These are phyloP conservation scores for Sinodicranocentrus sp. DNA, from an alignment of 2,888 invertebrate genomes.

Conservation along the genomic window DNA sequence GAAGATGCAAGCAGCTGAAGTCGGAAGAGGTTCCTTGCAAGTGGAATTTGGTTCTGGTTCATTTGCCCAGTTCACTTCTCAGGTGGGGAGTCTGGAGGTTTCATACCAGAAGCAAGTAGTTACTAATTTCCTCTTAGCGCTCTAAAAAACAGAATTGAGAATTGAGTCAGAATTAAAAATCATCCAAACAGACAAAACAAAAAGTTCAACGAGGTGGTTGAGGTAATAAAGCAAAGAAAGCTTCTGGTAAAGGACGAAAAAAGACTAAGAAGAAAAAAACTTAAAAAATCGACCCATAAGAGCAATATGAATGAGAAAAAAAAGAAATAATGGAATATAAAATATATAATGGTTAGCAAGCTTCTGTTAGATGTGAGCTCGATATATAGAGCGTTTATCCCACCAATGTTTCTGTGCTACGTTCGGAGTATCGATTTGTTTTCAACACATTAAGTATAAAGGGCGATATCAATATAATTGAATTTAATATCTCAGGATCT, in stretches of 20 bases:
- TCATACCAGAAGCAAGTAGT: not conserved
- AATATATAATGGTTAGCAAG: not conserved
- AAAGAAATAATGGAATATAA: not conserved
- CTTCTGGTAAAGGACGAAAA: not conserved
- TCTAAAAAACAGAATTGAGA: not conserved
- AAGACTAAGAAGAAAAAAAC: not conserved
- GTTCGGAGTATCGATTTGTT: not conserved
- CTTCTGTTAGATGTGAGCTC: not conserved
- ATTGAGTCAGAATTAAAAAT: not conserved
- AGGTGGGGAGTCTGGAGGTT: not conserved
- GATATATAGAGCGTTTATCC: not conserved
- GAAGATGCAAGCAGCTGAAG: no score
- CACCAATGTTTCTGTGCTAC: not conserved
- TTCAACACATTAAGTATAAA: not conserved
- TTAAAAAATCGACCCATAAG: no score
- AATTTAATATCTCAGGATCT: not conserved
- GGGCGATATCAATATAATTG: not conserved
- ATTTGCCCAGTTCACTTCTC: no score
- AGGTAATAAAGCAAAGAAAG: not conserved
- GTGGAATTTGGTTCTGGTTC: no score
- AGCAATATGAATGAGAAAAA: not conserved
- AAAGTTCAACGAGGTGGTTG: not conserved
- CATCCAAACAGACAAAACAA: not conserved
- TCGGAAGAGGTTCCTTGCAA: no score
- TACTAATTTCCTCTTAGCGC: not conserved